These are phyloP conservation scores for Masticophis lateralis DNA, from an alignment of 2,797 vertebrate genomes.

Conservation along the genomic window DNA sequence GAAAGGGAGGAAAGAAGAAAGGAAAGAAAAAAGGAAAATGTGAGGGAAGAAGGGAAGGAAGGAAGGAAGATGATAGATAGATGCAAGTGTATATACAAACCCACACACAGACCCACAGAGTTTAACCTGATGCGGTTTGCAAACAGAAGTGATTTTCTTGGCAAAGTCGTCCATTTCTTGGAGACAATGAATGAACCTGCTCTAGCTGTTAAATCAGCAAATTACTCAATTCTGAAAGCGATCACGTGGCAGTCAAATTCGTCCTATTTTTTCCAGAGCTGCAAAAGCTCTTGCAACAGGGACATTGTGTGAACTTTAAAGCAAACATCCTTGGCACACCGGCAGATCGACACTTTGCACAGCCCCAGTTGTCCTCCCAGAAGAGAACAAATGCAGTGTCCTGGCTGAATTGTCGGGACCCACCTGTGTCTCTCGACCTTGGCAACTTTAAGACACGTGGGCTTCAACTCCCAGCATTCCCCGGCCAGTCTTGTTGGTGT, in stretches of 20 bases:
- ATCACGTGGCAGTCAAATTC: not conserved
- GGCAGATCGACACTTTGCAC: not conserved
- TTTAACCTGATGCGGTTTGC: not conserved
- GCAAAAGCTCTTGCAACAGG: rapidly evolving
- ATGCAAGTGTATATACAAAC: too few species aligned
- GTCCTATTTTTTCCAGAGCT: too few species aligned
- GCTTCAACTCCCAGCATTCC: too few species aligned
- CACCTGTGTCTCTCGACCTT: not conserved
- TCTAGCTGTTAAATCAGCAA: not conserved
- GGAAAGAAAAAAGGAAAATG: too few species aligned
- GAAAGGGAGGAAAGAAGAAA: too few species aligned
- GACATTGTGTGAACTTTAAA: rapidly evolving
- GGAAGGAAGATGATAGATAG: too few species aligned
- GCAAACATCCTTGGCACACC: rapidly evolving
- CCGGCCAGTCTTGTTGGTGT: too few species aligned
- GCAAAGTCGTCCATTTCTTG: slow-evolving; percentile 1
- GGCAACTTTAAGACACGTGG: too few species aligned
- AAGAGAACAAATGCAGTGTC: rapidly evolving
- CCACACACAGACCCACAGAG: too few species aligned
- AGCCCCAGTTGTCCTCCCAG: rapidly evolving
- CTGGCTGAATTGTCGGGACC: not conserved
- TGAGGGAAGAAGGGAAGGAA: too few species aligned
- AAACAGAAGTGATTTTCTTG: not conserved
- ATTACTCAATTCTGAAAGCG: not conserved
- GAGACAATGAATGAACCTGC: not conserved